Evolutionary conservation across 2,113 vertebrate species (phyloP), one percentile per base, ranked within the genome.

Genomic region (Pyxicephalus adspersus): DNA sequence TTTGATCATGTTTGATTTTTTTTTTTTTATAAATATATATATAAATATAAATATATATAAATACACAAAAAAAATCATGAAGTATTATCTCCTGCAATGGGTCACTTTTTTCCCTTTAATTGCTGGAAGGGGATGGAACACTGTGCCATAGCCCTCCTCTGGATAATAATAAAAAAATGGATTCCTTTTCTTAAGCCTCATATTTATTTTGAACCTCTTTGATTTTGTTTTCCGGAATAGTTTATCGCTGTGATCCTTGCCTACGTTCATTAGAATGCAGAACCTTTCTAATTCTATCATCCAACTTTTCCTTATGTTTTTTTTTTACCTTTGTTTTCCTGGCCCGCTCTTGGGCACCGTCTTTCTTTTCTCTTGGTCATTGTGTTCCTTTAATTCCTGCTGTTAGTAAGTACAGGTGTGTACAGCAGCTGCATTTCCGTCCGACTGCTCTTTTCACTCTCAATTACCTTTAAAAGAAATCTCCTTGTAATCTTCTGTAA

Each of bases 401-500:
- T 84, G 75, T 1, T 86, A 90, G 91, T 90, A 91, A 90, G 86
- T 92, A 91, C 92, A 92, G 88, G 90, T 90, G 87, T 93, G 85
- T 90, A 89, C 89, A 19, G 84, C 91, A 89, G 86, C 89, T 89
- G 93, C 91, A 93, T 90, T 94, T 97, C 94, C 91, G 91, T 92
- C 95, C 89, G 93, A 95, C 95, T 94, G 96, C 95, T 96, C 95
- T 90, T 93, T 93, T 95, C 93, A 96, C 93, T 95, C 94, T 94
- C 94, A 93, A 95, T 95, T 95, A 95, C 95, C 94, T 92, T 94
- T 71, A 64, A 67, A 64, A 80, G 71, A 81, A 57, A 74, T 45
- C 94, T 97, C 95, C 95, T 96, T 96, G 94, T 96, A 98, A 96
- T 95, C 95, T 95, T 96, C 94, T 99, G 97, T 98, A 99, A 98